Conservation (phyloP, 1,140 invertebrate species). For the Phenacoccus solenopsis region DNA sequence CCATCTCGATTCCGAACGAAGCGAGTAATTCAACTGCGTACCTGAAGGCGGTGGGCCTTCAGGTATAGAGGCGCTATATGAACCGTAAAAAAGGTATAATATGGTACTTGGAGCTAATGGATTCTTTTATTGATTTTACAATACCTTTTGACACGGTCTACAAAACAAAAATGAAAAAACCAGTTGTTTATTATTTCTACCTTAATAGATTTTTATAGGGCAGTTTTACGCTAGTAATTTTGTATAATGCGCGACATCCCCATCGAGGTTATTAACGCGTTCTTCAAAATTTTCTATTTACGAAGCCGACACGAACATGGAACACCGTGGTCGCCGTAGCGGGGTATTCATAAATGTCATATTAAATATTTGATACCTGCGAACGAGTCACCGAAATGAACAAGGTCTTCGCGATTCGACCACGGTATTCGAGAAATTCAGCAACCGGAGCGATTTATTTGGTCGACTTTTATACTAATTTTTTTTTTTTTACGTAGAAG, state of each 20-base stretch:
- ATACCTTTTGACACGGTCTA: neutral
- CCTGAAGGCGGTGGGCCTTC: neutral
- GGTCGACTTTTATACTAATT: neutral
- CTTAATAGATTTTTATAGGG: neutral
- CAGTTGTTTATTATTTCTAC: slow-evolving; percentile 3
- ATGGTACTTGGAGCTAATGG: neutral
- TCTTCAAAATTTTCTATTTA: no score
- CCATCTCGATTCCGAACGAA: no score
- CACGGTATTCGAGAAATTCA: no score
- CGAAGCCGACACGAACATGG: no score
- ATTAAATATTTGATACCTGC: neutral
- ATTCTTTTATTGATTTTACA: slow-evolving; percentile 3
- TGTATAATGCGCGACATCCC: neutral
- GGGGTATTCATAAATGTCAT: neutral
- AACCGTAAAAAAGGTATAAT: slow-evolving; percentile 3
- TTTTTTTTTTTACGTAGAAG: no score
- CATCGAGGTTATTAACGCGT: neutral
- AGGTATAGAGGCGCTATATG: neutral
- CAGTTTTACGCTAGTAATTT: neutral
- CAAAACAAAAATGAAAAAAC: slow-evolving; percentile 3
- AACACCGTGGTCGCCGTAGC: neutral
- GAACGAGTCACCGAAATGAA: no score
- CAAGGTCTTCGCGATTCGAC: no score
- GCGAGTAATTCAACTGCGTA: no score
- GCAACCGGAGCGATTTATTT: no score